phyloP scores from a whole-genome alignment of 2,113 vertebrate genomes.

The Rafetus swinhoei region DNA sequence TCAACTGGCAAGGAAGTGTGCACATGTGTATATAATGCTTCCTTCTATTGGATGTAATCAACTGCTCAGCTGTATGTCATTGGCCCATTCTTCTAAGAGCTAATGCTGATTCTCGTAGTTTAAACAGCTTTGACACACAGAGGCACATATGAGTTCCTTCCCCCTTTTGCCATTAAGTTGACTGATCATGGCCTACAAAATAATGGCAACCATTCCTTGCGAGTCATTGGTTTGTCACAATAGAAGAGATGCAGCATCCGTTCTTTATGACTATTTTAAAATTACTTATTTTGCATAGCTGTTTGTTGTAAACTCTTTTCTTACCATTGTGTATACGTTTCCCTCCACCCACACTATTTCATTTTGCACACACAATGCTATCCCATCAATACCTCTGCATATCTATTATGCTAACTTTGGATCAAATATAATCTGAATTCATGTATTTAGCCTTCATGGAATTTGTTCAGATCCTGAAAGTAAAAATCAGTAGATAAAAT shows the following conservation, averaged over 20 bases:
- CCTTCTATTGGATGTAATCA: background rate
- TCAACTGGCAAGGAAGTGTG: background rate
- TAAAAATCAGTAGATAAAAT: background rate
- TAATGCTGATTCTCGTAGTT: fast-evolving
- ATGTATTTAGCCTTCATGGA: background rate
- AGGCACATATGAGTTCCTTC: fast-evolving
- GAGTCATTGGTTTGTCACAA: background rate
- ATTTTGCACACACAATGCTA: fast-evolving
- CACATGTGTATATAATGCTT: background rate
- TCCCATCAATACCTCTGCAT: background rate
- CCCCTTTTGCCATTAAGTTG: fast-evolving
- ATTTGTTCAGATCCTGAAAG: fast-evolving
- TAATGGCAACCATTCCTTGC: background rate
- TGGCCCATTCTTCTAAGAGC: background rate
- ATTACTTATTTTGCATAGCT: background rate
- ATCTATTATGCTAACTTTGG: fast-evolving
- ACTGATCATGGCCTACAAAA: fast-evolving
- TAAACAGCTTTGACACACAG: background rate
- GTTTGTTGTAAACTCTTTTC: fast-evolving
- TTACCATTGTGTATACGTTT: background rate
- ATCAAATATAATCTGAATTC: fast-evolving
- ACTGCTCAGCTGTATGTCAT: background rate
- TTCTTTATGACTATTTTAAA: background rate
- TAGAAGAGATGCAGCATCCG: background rate
- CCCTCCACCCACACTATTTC: fast-evolving